These are phyloP conservation scores for Ctena decussata DNA, from an alignment of 2,888 invertebrate species.

Conservation along the genomic window DNA sequence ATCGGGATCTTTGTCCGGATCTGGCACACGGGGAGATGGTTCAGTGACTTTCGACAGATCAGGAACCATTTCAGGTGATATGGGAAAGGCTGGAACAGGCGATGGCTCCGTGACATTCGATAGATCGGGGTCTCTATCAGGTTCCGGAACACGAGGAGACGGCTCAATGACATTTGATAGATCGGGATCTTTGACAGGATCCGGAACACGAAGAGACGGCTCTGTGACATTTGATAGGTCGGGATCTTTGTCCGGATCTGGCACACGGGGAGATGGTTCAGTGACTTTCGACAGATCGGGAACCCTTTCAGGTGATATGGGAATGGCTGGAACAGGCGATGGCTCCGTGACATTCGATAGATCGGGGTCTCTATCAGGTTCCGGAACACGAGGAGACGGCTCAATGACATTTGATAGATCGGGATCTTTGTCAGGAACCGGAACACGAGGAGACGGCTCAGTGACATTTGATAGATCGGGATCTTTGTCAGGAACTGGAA, in stretches of 20 bases:
- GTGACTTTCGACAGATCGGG: neutral
- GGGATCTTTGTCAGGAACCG: neutral
- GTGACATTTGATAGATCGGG: too few species aligned
- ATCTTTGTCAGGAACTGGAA: too few species aligned
- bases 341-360: neutral
- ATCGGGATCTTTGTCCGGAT: neutral
- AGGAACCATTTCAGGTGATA: neutral
- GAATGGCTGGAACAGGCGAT: neutral
- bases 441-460: neutral
- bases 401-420: neutral
- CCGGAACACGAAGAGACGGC: neutral
- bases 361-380: neutral
- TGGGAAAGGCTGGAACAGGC: neutral
- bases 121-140: too few species aligned
- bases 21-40: neutral
- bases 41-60: neutral
- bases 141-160: too few species aligned
- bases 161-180: too few species aligned
- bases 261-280: neutral
- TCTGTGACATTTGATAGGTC: neutral
- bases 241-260: neutral
- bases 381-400: neutral
- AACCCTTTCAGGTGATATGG: neutral
- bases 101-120: neutral
- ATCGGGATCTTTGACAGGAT: neutral